phyloP scores from a whole-genome alignment of 1,140 invertebrate genomes.

The Drosophila tropicalis region DNA sequence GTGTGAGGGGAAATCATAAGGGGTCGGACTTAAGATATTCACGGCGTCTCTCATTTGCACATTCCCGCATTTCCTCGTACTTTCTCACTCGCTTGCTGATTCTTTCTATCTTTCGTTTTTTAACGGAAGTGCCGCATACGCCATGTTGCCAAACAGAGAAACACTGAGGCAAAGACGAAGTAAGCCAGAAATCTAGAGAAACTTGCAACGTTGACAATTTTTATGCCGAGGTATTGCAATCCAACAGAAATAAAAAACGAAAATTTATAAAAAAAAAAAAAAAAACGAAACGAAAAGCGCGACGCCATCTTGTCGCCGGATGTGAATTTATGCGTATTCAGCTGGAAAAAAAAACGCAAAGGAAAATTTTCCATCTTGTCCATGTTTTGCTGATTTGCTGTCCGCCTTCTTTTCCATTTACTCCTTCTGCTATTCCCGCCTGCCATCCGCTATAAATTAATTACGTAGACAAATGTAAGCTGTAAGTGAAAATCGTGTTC shows the following conservation, averaged over 20 bases:
- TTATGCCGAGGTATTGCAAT: conserved; percentile 29
- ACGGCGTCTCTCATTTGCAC: conserved; percentile 20
- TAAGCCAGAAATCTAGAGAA: background rate
- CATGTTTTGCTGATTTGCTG: conserved; percentile 45
- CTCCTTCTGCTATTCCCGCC: background rate
- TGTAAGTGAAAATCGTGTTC: conserved; percentile 18
- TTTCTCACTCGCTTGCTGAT: background rate
- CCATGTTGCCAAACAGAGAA: conserved; percentile 18
- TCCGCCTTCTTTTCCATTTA: conserved; percentile 34
- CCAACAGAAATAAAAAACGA: background rate
- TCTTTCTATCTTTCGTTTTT: background rate
- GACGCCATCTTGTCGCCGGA: conserved; percentile 61
- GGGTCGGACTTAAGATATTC: conserved; percentile 21
- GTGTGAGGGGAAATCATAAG: background rate
- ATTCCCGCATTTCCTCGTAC: conserved; percentile 8
- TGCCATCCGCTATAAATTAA: conserved; percentile 46
- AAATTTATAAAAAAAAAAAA: conserved; percentile 6
- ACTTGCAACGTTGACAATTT: conserved; percentile 54
- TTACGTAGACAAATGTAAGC: conserved; percentile 45
- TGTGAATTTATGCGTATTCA: conserved; percentile 69
- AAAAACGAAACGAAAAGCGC: background rate
- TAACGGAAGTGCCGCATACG: conserved; percentile 21
- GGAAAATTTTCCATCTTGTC: conserved; percentile 20
- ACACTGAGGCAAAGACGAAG: conserved; percentile 5
- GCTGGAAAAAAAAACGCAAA: conserved; percentile 32